Conservation (phyloP, 2,797 vertebrate genomes). For the Gadopsis bispinosus region DNA sequence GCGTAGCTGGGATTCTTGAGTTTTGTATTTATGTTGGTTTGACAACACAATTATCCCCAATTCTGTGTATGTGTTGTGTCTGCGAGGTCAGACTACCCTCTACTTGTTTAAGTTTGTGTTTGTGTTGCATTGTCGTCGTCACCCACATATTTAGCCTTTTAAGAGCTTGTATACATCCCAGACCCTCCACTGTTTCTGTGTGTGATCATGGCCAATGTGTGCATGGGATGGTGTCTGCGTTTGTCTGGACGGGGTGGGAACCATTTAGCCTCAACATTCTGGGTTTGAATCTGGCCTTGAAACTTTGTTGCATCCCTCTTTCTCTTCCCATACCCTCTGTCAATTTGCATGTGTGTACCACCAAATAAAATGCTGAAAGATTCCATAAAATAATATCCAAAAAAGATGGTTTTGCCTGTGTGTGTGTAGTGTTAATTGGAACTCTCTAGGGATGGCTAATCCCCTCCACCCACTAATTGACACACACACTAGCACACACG, state of each 20-base stretch:
- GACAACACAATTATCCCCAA: conserved; percentile 50
- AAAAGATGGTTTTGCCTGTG: conserved; percentile 43
- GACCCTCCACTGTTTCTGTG: conserved; percentile 17
- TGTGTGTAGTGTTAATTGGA: conserved; percentile 70
- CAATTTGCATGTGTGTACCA: conserved; percentile 14
- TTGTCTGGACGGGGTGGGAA: conserved; percentile 27
- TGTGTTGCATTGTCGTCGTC: conserved; percentile 41
- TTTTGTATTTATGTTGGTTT: conserved; percentile 45
- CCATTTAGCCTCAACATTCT: conserved; percentile 32
- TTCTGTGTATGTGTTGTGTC: conserved; percentile 70
- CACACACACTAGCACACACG: conserved; percentile 66
- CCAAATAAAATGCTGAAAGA: conserved; percentile 40
- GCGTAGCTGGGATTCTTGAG: conserved; percentile 15
- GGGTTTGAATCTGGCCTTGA: conserved; percentile 35
- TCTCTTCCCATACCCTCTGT: conserved; percentile 18
- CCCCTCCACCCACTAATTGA: conserved; percentile 75
- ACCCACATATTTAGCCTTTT: conserved; percentile 70
- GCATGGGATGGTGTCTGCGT: conserved; percentile 47
- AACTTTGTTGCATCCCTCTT: conserved; percentile 21
- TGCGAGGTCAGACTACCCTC: conserved; percentile 50
- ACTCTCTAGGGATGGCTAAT: conserved; percentile 76
- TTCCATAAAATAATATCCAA: conserved; percentile 4
- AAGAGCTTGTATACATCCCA: conserved; percentile 78
- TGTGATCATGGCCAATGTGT: conserved; percentile 51
- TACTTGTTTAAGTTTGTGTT: conserved; percentile 70